Evolutionary conservation across 1,140 invertebrate species (phyloP).

Genomic region (Scaptomyza hsui): DNA sequence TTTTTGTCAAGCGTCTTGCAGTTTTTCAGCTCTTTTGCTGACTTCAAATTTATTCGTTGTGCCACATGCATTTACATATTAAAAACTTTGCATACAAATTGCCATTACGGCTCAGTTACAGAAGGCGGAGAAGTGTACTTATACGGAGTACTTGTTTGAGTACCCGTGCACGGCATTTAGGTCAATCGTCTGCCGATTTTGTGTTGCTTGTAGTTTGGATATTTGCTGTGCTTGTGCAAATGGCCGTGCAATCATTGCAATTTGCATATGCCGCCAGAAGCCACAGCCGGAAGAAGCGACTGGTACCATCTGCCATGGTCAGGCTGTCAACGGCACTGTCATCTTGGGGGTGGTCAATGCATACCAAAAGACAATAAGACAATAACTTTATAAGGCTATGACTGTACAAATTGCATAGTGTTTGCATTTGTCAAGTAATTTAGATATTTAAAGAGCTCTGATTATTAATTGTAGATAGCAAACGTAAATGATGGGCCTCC

Average conservation of each 20-base stretch:
- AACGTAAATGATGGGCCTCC: conserved; percentile 30
- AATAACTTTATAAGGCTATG: background rate
- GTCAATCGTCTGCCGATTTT: conserved; percentile 69
- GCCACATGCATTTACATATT: conserved; percentile 68
- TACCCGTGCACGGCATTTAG: conserved; percentile 52
- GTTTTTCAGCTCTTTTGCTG: conserved; percentile 22
- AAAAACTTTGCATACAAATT: conserved; percentile 77
- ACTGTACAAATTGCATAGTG: conserved; percentile 11
- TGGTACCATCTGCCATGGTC: conserved; percentile 18
- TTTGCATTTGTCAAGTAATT: conserved; percentile 26
- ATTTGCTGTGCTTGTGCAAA: conserved; percentile 48
- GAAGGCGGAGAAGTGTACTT: too few relatives aligned
- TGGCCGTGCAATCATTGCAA: conserved; percentile 47
- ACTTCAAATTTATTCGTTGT: conserved; percentile 61
- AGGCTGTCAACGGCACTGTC: too few relatives aligned
- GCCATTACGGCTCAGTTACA: conserved; percentile 56
- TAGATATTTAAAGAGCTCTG: conserved; percentile 31
- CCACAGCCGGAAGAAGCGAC: conserved; percentile 41
- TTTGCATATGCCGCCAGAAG: conserved; percentile 62
- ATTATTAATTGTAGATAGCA: conserved; percentile 20
- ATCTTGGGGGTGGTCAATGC: background rate
- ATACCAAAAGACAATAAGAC: background rate
- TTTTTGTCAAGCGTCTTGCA: conserved; percentile 46
- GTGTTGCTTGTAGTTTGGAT: conserved; percentile 26
- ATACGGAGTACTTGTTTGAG: conserved; percentile 3